These are phyloP conservation scores for Carpatolechia fugitivella DNA, from an alignment of 2,888 invertebrate species.

Conservation along the genomic window DNA sequence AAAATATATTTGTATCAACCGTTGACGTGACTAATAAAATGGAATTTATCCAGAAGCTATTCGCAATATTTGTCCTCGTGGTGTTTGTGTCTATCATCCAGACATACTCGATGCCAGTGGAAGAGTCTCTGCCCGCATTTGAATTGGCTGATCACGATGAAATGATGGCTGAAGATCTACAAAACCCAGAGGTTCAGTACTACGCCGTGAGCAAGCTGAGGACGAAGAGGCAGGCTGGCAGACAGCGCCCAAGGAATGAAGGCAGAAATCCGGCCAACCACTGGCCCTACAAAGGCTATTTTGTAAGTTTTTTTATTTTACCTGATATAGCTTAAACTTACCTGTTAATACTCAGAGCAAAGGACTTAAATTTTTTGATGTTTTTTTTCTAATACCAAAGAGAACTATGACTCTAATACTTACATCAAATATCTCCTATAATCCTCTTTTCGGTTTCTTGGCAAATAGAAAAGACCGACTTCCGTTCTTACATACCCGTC, in stretches of 20 bases:
- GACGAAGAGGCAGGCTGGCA: constrained; percentile 1
- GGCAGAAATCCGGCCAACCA: not conserved
- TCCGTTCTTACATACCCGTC: too few species aligned
- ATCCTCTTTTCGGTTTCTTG: too few species aligned
- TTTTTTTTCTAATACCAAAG: too few species aligned
- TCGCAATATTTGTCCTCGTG: not conserved
- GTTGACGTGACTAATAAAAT: not conserved
- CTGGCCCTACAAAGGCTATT: constrained; percentile 4
- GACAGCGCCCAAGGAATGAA: too few species aligned
- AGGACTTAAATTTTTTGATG: too few species aligned
- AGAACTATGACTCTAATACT: too few species aligned
- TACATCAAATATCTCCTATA: too few species aligned
- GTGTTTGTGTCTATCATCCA: not conserved
- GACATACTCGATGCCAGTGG: constrained; percentile 2
- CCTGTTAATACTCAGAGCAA: too few species aligned
- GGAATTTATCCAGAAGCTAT: not conserved
- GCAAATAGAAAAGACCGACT: too few species aligned
- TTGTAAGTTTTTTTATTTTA: not conserved
- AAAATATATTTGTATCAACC: not conserved
- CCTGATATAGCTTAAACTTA: too few species aligned
- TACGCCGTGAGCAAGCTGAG: not conserved
- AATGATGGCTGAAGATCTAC: not conserved
- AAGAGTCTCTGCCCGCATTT: not conserved
- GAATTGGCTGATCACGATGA: not conserved
- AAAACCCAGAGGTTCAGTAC: not conserved